Evolutionary conservation across 2,888 invertebrate genomes (phyloP).

Genomic region (Sinotaia quadrata): DNA sequence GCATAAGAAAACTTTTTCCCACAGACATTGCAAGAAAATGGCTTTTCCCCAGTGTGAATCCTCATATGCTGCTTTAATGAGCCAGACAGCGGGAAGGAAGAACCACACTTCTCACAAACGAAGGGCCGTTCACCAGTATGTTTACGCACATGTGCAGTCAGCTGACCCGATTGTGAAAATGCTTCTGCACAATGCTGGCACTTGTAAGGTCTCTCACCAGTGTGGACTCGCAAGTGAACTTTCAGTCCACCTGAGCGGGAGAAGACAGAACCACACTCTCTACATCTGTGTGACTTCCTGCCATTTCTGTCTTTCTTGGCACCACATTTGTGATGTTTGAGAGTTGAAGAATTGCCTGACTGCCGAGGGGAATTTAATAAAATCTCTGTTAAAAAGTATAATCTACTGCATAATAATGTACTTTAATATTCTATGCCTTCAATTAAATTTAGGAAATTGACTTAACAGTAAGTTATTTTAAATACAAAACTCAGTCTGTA

Average conservation of each 20-base stretch:
- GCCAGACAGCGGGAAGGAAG: constrained; percentile 6
- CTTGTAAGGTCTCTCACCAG: constrained; percentile 9
- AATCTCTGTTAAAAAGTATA: too few relatives aligned
- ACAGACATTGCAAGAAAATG: constrained; percentile 20
- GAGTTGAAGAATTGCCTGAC: too few relatives aligned
- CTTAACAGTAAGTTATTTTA: too few relatives aligned
- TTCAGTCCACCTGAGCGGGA: constrained; percentile 17
- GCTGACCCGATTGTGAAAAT: constrained; percentile 15
- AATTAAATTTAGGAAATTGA: too few relatives aligned
- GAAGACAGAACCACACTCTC: constrained; percentile 7
- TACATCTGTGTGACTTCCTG: constrained; percentile 14
- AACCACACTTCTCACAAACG: constrained; percentile 11
- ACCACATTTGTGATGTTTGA: too few relatives aligned
- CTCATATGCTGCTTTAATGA: constrained; percentile 16
- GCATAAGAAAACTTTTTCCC: constrained; percentile 14
- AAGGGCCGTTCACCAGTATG: constrained; percentile 23
- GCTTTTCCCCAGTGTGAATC: constrained; percentile 6
- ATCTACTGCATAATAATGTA: too few relatives aligned
- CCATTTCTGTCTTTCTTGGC: too few relatives aligned
- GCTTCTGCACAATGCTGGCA: constrained; percentile 14
- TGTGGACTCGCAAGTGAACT: constrained; percentile 16
- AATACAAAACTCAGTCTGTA: too few relatives aligned
- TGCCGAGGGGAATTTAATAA: too few relatives aligned
- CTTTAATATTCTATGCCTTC: too few relatives aligned
- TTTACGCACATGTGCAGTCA: constrained; percentile 18